Conservation (phyloP, 2,797 vertebrate genomes). For the Gambelia wislizenii region DNA sequence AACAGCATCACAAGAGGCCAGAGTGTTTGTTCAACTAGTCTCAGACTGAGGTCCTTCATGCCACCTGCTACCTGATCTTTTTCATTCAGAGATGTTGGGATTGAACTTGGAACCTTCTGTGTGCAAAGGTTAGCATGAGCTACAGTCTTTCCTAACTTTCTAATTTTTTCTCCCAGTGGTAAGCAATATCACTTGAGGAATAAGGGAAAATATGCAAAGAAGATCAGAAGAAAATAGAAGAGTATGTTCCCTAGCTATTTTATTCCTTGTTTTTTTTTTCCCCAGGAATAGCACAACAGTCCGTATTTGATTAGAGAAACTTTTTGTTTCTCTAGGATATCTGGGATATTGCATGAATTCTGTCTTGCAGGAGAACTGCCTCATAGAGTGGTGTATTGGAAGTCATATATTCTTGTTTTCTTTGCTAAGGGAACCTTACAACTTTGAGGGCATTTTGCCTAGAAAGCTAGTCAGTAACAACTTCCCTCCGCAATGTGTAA, state of each 20-base stretch:
- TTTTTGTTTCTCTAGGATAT: not conserved
- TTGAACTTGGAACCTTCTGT: not conserved
- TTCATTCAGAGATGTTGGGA: not conserved
- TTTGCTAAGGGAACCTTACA: not conserved
- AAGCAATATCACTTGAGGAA: no score
- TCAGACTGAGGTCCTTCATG: not conserved
- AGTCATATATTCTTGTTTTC: not conserved
- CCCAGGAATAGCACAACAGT: not conserved
- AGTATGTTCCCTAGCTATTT: not conserved
- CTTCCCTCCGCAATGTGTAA: not conserved
- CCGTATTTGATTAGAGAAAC: not conserved
- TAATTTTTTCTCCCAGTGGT: no score
- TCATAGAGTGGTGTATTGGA: not conserved
- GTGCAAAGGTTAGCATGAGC: not conserved
- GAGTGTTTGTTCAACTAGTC: not conserved
- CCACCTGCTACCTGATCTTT: not conserved
- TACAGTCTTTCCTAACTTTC: not conserved
- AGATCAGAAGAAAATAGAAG: not conserved
- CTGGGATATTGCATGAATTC: no score
- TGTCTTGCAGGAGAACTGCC: not conserved
- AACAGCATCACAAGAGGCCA: not conserved
- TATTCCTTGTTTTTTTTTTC: not conserved
- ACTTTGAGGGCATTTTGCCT: not conserved
- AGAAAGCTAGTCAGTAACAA: rapidly evolving
- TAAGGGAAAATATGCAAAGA: not conserved